phyloP scores from a whole-genome alignment of 2,888 invertebrate genomes.

The Dicycla oo region DNA sequence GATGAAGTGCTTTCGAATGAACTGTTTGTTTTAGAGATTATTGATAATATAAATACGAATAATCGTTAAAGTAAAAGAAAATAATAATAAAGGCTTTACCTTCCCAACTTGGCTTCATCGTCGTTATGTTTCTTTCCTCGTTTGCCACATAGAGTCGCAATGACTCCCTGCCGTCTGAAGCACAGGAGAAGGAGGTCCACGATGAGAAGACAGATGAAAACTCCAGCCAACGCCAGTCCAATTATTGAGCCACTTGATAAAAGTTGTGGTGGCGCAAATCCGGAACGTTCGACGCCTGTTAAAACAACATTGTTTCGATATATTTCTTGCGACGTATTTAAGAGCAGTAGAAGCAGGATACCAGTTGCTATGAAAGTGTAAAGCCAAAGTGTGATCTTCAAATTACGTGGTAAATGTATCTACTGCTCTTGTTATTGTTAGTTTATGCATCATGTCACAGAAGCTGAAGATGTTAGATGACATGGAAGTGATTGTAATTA shows the following conservation, averaged over 20 bases:
- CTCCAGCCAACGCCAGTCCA: conserved; percentile 95
- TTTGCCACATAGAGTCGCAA: conserved; percentile 93
- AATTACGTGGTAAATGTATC: conserved; percentile 68
- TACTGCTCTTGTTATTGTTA: conserved; percentile 85
- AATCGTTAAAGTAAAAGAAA: conserved; percentile 1
- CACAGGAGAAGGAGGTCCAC: conserved; percentile 96
- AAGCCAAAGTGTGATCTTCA: conserved; percentile 52
- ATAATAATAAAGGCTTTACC: conserved; percentile 89
- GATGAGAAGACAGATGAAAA: conserved; percentile 94
- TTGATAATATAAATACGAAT: conserved; percentile 35
- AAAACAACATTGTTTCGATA: conserved; percentile 68
- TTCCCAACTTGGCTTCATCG: conserved; percentile 95
- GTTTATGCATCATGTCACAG: conserved; percentile 85
- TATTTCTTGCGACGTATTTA: conserved; percentile 38
- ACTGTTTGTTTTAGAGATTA: conserved; percentile 55
- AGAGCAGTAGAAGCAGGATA: conserved; percentile 82
- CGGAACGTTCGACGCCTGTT: conserved; percentile 86
- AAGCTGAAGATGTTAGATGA: conserved; percentile 87
- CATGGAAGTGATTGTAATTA: conserved; percentile 84
- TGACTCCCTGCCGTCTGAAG: conserved; percentile 92
- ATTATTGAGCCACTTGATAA: conserved; percentile 95
- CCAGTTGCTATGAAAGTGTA: conserved; percentile 48
- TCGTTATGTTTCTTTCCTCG: conserved; percentile 93
- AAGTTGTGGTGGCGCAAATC: conserved; percentile 87
- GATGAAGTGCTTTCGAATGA: conserved; percentile 78